Base-by-base conservation (phyloP, 2,888 invertebrate species). In the Ephialtes manifestator region DNA sequence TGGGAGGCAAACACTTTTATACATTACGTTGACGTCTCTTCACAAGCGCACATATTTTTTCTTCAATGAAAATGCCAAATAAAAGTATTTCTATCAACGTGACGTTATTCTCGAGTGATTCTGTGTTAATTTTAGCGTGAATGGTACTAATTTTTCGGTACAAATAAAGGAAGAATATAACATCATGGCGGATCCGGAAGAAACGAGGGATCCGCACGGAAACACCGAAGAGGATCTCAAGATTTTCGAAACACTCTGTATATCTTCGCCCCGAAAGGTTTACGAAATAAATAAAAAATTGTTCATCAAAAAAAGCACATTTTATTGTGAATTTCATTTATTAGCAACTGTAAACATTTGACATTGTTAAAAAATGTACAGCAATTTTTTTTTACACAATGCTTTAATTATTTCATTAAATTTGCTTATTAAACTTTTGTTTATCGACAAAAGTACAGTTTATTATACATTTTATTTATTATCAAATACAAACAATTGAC, bases 211-310 rank as follows among this genome's bases (percentile, higher is more conserved):
- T 77, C 85, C 90, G 46, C 89, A 91, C 51, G 94, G 94, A 81
- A 95, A 96, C 90, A 94, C 95, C 39, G 95, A 95, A 87, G 97
- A 97, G 92, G 97, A 97, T 93, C 97, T 97, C 96, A 96, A 96
- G 92, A 95, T 97, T 86, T 97, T 96, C 92, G 96, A 97, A 94
- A 95, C 96, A 5, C 94, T 97, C 85, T 96, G 96, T 88, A 95
- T 95, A 89, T 95, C 95, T 91, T 95, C 94, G 87, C 94, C 95
- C 15, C 94, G 94, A 65, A 95, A 96, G 94, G 96, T 96, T 93
- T 71, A 68, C 70, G 4, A 70, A 78, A 76, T 72, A 8, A 39
- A 18, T 58, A 60, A 67, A 67, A 60, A 78, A 13, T 15, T 5
- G 13, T 60, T 60, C 8, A 10, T 39, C 15, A 7, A 39, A 58